A percentile compares a stretch with the other conserved stretches of the same genome.
Conservation (phyloP, 2,113 vertebrate species). For the Kobus ellipsiprymnus region DNA sequence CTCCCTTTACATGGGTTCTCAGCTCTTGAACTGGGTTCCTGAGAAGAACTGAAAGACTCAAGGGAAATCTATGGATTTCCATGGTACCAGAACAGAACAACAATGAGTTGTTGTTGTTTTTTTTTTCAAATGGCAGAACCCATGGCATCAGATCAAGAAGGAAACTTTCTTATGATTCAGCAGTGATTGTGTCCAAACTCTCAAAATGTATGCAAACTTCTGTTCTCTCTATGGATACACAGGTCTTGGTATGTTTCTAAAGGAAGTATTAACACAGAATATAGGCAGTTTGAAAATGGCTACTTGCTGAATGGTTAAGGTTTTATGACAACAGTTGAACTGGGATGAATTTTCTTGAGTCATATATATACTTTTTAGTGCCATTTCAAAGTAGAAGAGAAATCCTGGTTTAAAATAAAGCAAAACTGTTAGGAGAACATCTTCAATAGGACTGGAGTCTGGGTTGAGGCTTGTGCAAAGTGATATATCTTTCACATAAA, state of each 20-base stretch:
- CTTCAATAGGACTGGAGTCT: not conserved
- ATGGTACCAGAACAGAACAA: not conserved
- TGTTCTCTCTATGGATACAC: not conserved
- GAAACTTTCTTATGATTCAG: constrained; percentile 29
- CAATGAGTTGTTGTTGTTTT: not conserved
- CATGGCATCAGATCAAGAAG: not conserved
- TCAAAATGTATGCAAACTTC: constrained; percentile 26
- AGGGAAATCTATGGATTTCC: not conserved
- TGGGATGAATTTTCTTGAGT: constrained; percentile 18
- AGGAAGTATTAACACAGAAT: not conserved
- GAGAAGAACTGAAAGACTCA: not conserved
- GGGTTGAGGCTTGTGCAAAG: not conserved
- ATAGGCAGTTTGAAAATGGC: not conserved
- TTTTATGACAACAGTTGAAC: constrained; percentile 37
- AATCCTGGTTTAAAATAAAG: not conserved
- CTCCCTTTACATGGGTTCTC: not conserved
- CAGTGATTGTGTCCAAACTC: not conserved
- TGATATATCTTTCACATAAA: not conserved
- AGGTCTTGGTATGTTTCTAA: constrained; percentile 11
- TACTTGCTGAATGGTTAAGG: constrained; percentile 1
- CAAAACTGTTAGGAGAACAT: not conserved
- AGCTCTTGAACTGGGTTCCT: not conserved
- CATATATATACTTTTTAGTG: not conserved
- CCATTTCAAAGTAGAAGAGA: constrained; percentile 2
- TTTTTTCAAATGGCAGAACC: not conserved